phyloP scores from a whole-genome alignment of 2,888 invertebrate species.

The Heliothis peltigera region DNA sequence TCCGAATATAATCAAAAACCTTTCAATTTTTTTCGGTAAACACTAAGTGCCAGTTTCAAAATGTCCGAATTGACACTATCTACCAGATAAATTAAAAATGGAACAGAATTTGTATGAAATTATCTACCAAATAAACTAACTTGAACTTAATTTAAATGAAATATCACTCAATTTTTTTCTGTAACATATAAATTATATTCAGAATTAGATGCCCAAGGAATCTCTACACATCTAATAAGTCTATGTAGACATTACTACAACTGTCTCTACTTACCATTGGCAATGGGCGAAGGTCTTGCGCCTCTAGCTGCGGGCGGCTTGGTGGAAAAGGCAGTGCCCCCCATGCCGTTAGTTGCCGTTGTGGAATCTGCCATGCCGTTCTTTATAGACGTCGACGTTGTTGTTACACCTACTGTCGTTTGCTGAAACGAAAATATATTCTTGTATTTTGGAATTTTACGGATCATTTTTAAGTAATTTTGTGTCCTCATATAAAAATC shows the following conservation, averaged over 20 bases:
- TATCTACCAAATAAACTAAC: no score
- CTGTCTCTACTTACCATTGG: conserved; percentile 73
- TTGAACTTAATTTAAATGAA: no score
- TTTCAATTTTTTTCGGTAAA: no score
- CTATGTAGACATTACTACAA: neutral
- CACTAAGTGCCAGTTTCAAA: no score
- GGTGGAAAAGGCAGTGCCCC: conserved; percentile 58
- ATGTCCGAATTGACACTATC: no score
- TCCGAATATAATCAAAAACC: neutral
- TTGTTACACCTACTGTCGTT: conserved; percentile 68
- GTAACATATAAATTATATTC: neutral
- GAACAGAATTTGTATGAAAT: no score
- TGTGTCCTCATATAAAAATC: no score
- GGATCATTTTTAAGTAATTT: no score
- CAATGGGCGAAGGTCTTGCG: conserved; percentile 72
- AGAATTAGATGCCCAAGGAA: conserved; percentile 9
- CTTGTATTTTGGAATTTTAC: no score
- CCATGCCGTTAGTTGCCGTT: conserved; percentile 72
- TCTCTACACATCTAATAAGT: neutral
- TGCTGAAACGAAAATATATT: conserved; percentile 53
- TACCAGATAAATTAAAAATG: no score
- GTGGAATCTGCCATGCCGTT: conserved; percentile 76
- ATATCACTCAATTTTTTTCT: no score
- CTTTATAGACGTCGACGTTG: conserved; percentile 70
- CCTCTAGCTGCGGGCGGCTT: conserved; percentile 80